Base-by-base conservation (phyloP, 2,888 invertebrate species). In the Trypoxylon attenuatum region DNA sequence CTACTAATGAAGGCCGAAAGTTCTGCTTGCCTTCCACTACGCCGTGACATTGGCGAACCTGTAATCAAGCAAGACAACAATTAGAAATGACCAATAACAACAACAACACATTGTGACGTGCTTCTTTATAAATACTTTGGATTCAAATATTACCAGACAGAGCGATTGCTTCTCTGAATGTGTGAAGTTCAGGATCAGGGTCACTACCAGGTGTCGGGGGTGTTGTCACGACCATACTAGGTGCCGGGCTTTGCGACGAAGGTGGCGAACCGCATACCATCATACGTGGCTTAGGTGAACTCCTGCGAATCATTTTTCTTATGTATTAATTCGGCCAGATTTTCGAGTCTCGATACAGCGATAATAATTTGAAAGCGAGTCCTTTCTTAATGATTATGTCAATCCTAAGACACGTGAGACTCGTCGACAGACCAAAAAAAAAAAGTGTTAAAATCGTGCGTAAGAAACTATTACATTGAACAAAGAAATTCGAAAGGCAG, bases 101-200 rank as follows among this genome's bases (percentile, higher is more conserved):
- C 16, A 4, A 13, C 10, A 5, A 1, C 16, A n/a, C 43, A 21
- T 8, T 18, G n/a, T 6, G 10, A 43, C 19, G 13, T 43, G 3
- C 21, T 16, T 22, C 10, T 3, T 22, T 25, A 15, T 22, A 49
- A 33, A 19, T 25, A 5, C 5, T 43, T 5, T 6, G 6, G 10
- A 29, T 10, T 1, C 18, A 39, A 53, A 39, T 42, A 63, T 63
- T 85, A 90, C 90, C 89, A 79, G 90, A 90, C 69, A 91, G 86
- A 53, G 92, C 91, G 79, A 93, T 89, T 62, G 94, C 93, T 88
- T 94, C 93, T 83, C 92, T 90, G 84, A 94, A 94, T 73, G 93
- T 92, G 80, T 92, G 91, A 78, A 94, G 88, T 82, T 93, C 92
- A 43, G 90, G 87, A 79, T 92, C 92, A 59, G 84, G 83, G 76